Percentiles rank a stretch among this genome's conserved stretches.
Conservation (phyloP, 2,888 invertebrate genomes). For the Timandra comae region DNA sequence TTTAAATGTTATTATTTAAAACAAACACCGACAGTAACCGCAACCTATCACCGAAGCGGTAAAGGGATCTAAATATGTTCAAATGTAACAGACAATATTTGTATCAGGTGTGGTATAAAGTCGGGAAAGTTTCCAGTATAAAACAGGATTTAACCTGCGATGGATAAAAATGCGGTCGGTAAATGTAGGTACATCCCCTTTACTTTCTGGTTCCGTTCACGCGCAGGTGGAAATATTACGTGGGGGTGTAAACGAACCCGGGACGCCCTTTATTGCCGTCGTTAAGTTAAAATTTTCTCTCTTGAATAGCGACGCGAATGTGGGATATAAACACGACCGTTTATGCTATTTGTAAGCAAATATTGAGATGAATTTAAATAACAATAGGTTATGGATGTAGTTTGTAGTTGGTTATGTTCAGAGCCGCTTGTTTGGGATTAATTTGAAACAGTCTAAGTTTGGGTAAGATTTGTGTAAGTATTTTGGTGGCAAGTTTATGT, state of each 20-base stretch:
- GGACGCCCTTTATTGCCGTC: conserved; percentile 54
- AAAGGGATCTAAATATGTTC: too few species aligned
- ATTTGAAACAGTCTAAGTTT: too few species aligned
- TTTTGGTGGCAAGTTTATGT: too few species aligned
- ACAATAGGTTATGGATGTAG: too few species aligned
- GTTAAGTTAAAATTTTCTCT: conserved; percentile 65
- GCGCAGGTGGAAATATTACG: conserved; percentile 51
- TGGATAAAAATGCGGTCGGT: conserved; percentile 32
- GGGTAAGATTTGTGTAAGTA: too few species aligned
- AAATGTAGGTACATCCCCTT: conserved; percentile 37
- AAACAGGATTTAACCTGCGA: conserved; percentile 32
- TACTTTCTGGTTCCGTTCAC: conserved; percentile 47
- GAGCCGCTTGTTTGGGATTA: too few species aligned
- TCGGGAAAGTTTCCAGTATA: conserved; percentile 31
- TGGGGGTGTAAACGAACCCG: conserved; percentile 57
- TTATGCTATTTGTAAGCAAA: conserved; percentile 53
- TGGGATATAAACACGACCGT: conserved; percentile 51
- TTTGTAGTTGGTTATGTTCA: too few species aligned
- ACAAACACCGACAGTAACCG: too few species aligned
- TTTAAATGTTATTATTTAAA: too few species aligned
- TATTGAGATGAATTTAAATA: conserved; percentile 36
- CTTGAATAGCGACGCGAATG: conserved; percentile 52
- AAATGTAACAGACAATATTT: conserved; percentile 17
- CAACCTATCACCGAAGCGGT: too few species aligned
- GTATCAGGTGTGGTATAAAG: conserved; percentile 20